A percentile compares a stretch with the other conserved stretches of the same genome.
These are phyloP conservation scores for Drosophila phalerata DNA, from an alignment of 2,888 invertebrate species.

Conservation along the genomic window DNA sequence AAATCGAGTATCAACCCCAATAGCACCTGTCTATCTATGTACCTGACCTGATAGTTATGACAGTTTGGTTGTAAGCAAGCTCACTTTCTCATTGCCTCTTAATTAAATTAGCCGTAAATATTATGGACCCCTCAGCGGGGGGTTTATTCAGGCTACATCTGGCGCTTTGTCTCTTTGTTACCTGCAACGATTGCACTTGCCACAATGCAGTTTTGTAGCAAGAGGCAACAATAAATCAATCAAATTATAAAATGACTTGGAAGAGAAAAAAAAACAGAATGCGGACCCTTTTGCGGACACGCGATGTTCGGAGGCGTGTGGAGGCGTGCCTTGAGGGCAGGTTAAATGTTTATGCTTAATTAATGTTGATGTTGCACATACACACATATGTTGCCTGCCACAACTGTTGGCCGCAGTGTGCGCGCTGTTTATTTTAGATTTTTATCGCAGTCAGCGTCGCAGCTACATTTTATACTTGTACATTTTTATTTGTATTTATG, in stretches of 20 bases:
- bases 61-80: slow-evolving; percentile 48
- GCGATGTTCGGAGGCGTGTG: slow-evolving; percentile 66
- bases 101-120: slow-evolving; percentile 70
- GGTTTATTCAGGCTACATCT: slow-evolving; percentile 23
- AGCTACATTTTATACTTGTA: slow-evolving; percentile 78
- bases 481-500: slow-evolving; percentile 81
- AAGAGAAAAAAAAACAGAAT: slow-evolving; percentile 25
- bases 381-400: slow-evolving; percentile 64
- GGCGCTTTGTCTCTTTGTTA: slow-evolving; percentile 23
- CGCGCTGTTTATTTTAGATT: slow-evolving; percentile 78
- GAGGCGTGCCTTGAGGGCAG: slow-evolving; percentile 59
- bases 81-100: slow-evolving; percentile 36
- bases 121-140: slow-evolving; percentile 26
- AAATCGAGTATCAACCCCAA: slow-evolving; percentile 7
- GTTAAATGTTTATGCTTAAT: slow-evolving; percentile 81
- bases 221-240: slow-evolving; percentile 72
- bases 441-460: slow-evolving; percentile 68
- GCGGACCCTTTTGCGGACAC: slow-evolving; percentile 60
- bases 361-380: slow-evolving; percentile 59
- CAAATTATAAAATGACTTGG: slow-evolving; percentile 65
- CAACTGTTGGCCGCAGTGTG: slow-evolving; percentile 56
- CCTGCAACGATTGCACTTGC: slow-evolving; percentile 34
- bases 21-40: slow-evolving; percentile 51
- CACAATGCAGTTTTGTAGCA: slow-evolving; percentile 26
- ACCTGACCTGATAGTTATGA: slow-evolving; percentile 63